Evolutionary conservation across 30 jellyfish, hydroid and myxozoan species (phyloP), one percentile per base, ranked within the genome.

Genomic region (Hydractinia echinata): DNA sequence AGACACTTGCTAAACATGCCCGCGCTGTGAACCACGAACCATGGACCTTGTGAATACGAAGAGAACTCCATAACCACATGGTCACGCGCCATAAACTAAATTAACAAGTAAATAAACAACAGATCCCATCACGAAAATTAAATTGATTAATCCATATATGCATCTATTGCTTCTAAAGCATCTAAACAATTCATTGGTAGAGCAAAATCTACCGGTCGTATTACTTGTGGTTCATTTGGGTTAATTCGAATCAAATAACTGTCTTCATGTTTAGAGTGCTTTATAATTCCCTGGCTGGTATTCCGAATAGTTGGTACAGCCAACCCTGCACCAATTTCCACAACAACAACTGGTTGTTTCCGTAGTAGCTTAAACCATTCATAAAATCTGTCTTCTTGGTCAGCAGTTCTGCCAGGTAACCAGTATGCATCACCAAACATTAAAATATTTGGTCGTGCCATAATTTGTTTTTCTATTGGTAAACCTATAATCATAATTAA

Each of bases 271-370:
- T 48, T 73, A 9, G 83, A 44, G 51, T 14, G 5, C 39, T 39
- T 20, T 10, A 83, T 87, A 1, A 88, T 20, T 4, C 66, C 53
- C 67, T 88, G 94, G 48, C 96, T 79, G n/a, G 7, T 73, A 77
- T 81, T 55, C 68, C 96, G 86, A 8, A 88, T 79, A 50, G 94
- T 88, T 44, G 96, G 96, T 8, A 83, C 96, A 50, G 90, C 87
- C 13, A 81, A 54, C 1, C 96, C 96, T 11, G 96, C 96, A 0
- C 96, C 96, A 56, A 88, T 84, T 82, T 88, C 96, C 50, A 82
- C 76, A 21, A 88, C 94, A 79, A 73, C 94, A 79, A 83, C 66
- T 20, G 81, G 14, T 20, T 71, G 60, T 6, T 9, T 7, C 15
- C 79, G 86, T 53, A 16, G 50, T 62, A 53, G 7, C 67, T 8